Percentiles rank a stretch among this genome's conserved stretches.
Conservation (phyloP, 2,113 vertebrate species). For the Anarrhichthys ocellatus region DNA sequence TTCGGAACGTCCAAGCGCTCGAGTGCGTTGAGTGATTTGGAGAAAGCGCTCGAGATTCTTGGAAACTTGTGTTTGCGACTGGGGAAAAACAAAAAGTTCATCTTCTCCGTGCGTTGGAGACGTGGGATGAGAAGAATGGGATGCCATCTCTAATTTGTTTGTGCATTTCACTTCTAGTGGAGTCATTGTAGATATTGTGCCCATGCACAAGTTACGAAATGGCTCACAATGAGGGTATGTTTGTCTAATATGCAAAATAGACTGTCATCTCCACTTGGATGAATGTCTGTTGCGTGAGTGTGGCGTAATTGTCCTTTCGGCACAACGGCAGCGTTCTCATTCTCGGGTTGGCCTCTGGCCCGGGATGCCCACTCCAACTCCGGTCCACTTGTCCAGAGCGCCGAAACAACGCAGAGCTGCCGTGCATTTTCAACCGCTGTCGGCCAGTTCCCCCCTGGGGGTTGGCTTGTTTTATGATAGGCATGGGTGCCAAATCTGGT, state of each 20-base stretch:
- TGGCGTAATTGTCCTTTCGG: slow-evolving; percentile 54
- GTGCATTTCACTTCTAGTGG: slow-evolving; percentile 30
- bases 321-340: slow-evolving; percentile 61
- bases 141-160: slow-evolving; percentile 51
- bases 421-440: slow-evolving; percentile 44
- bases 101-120: slow-evolving; percentile 25
- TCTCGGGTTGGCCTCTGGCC: slow-evolving; percentile 52
- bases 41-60: not conserved
- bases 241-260: slow-evolving; percentile 59
- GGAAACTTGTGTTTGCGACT: slow-evolving; percentile 11
- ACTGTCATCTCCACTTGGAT: slow-evolving; percentile 56
- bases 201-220: slow-evolving; percentile 64
- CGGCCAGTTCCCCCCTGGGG: slow-evolving; percentile 35
- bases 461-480: slow-evolving; percentile 55
- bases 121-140: slow-evolving; percentile 45
- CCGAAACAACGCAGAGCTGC: slow-evolving; percentile 52
- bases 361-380: slow-evolving; percentile 52
- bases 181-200: slow-evolving; percentile 38
- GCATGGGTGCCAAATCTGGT: slow-evolving; percentile 56
- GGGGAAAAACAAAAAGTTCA: not conserved
- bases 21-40: not conserved
- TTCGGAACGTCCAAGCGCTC: not conserved
- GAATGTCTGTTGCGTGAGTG: slow-evolving; percentile 59
- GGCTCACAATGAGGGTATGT: slow-evolving; percentile 52
- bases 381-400: slow-evolving; percentile 53